Conservation (phyloP, 2,888 invertebrate species). For the Troides helena region DNA sequence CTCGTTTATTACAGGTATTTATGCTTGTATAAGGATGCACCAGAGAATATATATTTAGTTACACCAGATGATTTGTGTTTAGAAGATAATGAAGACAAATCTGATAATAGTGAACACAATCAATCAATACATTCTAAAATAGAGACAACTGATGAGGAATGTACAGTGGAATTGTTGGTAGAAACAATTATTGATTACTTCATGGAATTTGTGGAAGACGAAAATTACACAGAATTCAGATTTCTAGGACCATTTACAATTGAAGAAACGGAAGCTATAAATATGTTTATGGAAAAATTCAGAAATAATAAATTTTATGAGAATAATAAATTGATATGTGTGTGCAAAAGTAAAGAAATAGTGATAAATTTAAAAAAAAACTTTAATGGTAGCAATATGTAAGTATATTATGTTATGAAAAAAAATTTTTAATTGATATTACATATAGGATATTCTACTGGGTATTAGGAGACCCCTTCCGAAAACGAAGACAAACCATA, state of each 20-base stretch:
- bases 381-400: conserved; percentile 49
- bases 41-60: conserved; percentile 48
- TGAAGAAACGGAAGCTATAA: conserved; percentile 41
- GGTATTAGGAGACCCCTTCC: too few species aligned
- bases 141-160: conserved; percentile 29
- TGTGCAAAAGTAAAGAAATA: conserved; percentile 35
- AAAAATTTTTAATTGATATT: too few species aligned
- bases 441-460: too few species aligned
- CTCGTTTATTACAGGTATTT: conserved; percentile 45
- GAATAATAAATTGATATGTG: conserved; percentile 28
- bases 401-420: conserved; percentile 36
- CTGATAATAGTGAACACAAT: not conserved
- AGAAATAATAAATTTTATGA: conserved; percentile 27
- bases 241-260: conserved; percentile 51
- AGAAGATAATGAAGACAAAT: conserved; percentile 27
- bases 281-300: conserved; percentile 43
- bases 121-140: not conserved
- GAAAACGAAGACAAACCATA: too few species aligned
- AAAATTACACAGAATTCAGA: conserved; percentile 46
- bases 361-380: conserved; percentile 39
- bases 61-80: conserved; percentile 50
- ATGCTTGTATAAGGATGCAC: conserved; percentile 54
- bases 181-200: conserved; percentile 47
- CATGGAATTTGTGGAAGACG: conserved; percentile 41
- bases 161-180: conserved; percentile 21